phyloP scores from a whole-genome alignment of 2,113 vertebrate species.

The Pedetes capensis region DNA sequence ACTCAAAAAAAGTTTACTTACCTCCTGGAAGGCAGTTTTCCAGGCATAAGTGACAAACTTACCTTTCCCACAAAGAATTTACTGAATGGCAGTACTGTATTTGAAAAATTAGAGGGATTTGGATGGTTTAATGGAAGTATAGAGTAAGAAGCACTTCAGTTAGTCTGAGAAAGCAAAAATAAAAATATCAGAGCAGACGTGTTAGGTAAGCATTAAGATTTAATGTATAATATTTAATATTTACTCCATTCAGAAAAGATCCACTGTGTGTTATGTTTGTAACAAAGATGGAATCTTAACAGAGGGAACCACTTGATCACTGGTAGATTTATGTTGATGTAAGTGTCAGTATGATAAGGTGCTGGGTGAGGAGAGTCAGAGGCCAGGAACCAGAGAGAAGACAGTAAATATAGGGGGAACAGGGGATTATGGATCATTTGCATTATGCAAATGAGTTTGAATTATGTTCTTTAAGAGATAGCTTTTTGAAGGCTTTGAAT shows the following conservation, averaged over 20 bases:
- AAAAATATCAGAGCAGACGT: not conserved
- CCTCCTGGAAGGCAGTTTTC: not conserved
- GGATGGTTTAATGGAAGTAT: not conserved
- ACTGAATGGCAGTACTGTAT: not conserved
- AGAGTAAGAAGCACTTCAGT: not conserved
- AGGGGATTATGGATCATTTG: not conserved
- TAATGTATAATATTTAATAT: not conserved
- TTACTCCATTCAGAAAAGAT: not conserved
- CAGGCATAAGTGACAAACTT: not conserved
- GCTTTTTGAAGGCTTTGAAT: not conserved
- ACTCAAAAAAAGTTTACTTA: not conserved
- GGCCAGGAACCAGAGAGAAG: not conserved
- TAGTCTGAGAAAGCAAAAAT: not conserved
- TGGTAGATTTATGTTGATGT: not conserved
- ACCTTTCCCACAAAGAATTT: not conserved
- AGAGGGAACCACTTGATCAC: not conserved
- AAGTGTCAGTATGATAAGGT: not conserved
- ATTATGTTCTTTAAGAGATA: not conserved
- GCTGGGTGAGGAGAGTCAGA: not conserved
- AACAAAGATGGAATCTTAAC: not conserved
- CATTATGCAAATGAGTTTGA: not conserved
- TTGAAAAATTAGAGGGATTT: not conserved
- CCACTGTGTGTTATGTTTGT: not conserved
- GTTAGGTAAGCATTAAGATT: not conserved
- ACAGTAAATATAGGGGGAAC: not conserved